Evolutionary conservation across 2,113 vertebrate genomes (phyloP), one percentile per base, ranked within the genome.

Genomic region (Chitala chitala): DNA sequence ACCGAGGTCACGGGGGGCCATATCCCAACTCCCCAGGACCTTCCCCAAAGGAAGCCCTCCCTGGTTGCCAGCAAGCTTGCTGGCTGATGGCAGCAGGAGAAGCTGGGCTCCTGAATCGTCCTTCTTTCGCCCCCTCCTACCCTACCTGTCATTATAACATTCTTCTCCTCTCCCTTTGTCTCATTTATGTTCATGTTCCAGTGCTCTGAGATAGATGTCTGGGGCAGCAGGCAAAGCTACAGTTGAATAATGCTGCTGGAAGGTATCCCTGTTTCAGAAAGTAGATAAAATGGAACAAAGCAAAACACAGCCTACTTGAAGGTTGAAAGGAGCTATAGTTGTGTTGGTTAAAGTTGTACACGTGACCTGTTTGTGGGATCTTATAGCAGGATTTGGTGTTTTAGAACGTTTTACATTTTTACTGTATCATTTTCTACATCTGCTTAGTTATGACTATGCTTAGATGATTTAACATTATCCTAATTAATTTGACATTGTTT

Each of bases 21-120:
- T 90, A 99, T 98, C 86, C 97, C 95, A 42, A 99, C 96, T 78
- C 97, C 96, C 82, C 95, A 99, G 87, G 97, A 99, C 84, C 91
- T 99, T 82, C 97, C 96, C 15, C 97, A 98, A 75, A 92, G 96
- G 87, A 98, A 98, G 87, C 94, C 94, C 8, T 98, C 95, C 58
- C 95, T 98, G 44, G 93, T 98, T 80, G 88, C 96, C 82, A 98
- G 96, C 93, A 99, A 99, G 83, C 92, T 98, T 83, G 95, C 95
- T 80, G 94, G 94, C 88, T 98, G 92, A 98, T 84, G 22, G 61
- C 85, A 84, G 81, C 79, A 85, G 90, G 90, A n/a, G 85, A 61
- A 53, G 56, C 53, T 78, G 78, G 86, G 86, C 87, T 82, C 89
- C 89, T 90, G 87, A 91, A 86, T 80, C n/a, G n/a, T n/a, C n/a